Percentiles rank a stretch among this genome's conserved stretches.
These are phyloP conservation scores for Pteria penguin DNA, from an alignment of 2,888 invertebrate genomes.

Conservation along the genomic window DNA sequence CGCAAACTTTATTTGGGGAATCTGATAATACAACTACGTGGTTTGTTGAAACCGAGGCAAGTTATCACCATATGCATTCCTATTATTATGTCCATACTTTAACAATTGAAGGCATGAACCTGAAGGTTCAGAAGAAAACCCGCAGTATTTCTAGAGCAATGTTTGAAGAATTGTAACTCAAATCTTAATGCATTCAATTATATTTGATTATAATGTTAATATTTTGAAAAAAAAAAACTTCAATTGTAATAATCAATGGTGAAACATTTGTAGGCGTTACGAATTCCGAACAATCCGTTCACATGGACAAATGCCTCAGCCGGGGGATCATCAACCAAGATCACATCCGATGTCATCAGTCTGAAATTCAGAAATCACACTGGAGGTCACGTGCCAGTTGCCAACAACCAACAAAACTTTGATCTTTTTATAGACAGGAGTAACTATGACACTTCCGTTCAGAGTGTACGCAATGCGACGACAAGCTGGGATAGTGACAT, in stretches of 20 bases:
- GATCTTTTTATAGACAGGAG: slow-evolving; percentile 49
- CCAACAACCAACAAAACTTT: slow-evolving; percentile 45
- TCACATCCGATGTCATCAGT: slow-evolving; percentile 48
- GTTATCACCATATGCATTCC: too few relatives aligned
- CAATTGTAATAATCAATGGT: background rate
- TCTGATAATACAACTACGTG: slow-evolving; percentile 44
- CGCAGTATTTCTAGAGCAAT: too few relatives aligned
- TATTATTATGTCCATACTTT: too few relatives aligned
- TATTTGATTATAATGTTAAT: too few relatives aligned
- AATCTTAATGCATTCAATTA: too few relatives aligned
- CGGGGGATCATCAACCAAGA: slow-evolving; percentile 30
- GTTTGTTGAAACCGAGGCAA: slow-evolving; percentile 49
- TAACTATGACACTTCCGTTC: slow-evolving; percentile 26
- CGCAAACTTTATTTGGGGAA: slow-evolving; percentile 47
- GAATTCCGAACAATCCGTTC: slow-evolving; percentile 45
- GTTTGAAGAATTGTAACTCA: too few relatives aligned
- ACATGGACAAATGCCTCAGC: slow-evolving; percentile 44
- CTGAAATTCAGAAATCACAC: slow-evolving; percentile 42
- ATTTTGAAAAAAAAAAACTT: too few relatives aligned
- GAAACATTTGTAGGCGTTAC: slow-evolving; percentile 26
- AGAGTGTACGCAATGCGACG: slow-evolving; percentile 28
- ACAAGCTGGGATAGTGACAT: slow-evolving; percentile 40
- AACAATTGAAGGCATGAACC: too few relatives aligned
- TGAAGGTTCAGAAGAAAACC: too few relatives aligned
- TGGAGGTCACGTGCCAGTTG: slow-evolving; percentile 38